Evolutionary conservation across 2,113 vertebrate species (phyloP), one percentile per base, ranked within the genome.

Genomic region (Bagarius yarrelli): DNA sequence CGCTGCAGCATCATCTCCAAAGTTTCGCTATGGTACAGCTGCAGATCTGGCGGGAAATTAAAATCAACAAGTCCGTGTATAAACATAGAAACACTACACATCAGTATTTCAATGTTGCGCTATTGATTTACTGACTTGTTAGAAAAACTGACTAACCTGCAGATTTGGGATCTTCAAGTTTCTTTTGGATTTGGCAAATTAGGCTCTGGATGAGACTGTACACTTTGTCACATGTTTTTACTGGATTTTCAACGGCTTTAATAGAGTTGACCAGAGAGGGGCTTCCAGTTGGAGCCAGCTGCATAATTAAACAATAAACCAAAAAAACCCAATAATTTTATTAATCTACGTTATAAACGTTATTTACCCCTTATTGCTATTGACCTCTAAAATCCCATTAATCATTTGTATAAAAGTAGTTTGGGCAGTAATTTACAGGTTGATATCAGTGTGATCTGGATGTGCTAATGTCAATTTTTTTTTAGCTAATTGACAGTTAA

Each of bases 1-100:
- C 98, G 96, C 67, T 98, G 98, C 79, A 99, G 91, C 98, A 99
- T 99, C 84, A 99, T 93, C 83, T 99, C 98, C 84, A 99, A 88
- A 0, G 96, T 95, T 89, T 99, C 98, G 0, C 97, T 97, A 91
- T 99, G 98, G 88, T 99, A 99, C 59, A 99, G 93, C 84, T 98
- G 97, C 79, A 99, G 89, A 87, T 99, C 98, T 94, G 88, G 53
- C 34, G 63, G 11, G 8, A 56, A 52, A 6, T 47, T 19, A 64
- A 40, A 16, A 9, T 14, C 44, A 6, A 55, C 53, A 18, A 13
- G 18, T 55, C 27, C 11, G 44, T 47, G 11, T 5, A 47, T 47
- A 47, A 47, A 6, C 44, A 8, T 47, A 11, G 5, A 47, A 36
- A 32, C 5, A 63, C 15, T 63, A 32, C 16, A 32, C 32, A 63